These are phyloP conservation scores for Nesogale talazaci DNA, from an alignment of 2,113 vertebrate genomes.

Conservation along the genomic window DNA sequence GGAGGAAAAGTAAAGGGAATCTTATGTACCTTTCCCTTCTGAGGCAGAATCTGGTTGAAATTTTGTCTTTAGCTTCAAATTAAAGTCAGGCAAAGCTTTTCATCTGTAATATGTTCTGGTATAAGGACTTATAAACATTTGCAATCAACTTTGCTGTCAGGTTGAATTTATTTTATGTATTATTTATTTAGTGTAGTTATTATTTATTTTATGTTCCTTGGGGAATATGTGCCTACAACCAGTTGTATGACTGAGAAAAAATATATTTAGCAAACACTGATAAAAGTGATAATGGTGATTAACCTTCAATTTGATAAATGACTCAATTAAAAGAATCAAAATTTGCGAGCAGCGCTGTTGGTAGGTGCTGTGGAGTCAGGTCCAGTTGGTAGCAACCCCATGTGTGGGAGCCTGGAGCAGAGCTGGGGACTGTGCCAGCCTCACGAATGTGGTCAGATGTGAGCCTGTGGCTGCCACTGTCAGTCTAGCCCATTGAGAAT, in stretches of 20 bases:
- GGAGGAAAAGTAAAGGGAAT: not conserved
- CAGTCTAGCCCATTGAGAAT: too few relatives aligned
- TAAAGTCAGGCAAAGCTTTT: slow-evolving; percentile 51
- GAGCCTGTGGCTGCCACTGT: too few relatives aligned
- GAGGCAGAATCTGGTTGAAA: slow-evolving; percentile 17
- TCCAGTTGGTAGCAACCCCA: too few relatives aligned
- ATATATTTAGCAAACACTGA: slow-evolving; percentile 48
- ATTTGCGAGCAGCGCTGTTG: not conserved
- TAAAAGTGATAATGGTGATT: slow-evolving; percentile 10
- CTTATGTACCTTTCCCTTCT: not conserved
- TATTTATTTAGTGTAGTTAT: too few relatives aligned
- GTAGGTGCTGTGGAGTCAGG: too few relatives aligned
- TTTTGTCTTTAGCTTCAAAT: not conserved
- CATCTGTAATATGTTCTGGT: slow-evolving; percentile 12
- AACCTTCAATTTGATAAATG: slow-evolving; percentile 27
- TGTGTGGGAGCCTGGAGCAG: too few relatives aligned
- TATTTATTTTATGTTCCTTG: not conserved
- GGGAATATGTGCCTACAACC: not conserved
- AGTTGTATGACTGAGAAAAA: slow-evolving; percentile 23
- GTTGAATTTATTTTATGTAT: slow-evolving; percentile 63
- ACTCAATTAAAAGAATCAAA: not conserved
- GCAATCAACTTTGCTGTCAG: slow-evolving; percentile 40
- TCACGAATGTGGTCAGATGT: too few relatives aligned
- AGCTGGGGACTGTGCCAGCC: too few relatives aligned
- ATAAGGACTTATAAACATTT: slow-evolving; percentile 58